A percentile compares a stretch with the other conserved stretches of the same genome.
Conservation (phyloP, 2,888 invertebrate species). For the Limnephilus auricula region DNA sequence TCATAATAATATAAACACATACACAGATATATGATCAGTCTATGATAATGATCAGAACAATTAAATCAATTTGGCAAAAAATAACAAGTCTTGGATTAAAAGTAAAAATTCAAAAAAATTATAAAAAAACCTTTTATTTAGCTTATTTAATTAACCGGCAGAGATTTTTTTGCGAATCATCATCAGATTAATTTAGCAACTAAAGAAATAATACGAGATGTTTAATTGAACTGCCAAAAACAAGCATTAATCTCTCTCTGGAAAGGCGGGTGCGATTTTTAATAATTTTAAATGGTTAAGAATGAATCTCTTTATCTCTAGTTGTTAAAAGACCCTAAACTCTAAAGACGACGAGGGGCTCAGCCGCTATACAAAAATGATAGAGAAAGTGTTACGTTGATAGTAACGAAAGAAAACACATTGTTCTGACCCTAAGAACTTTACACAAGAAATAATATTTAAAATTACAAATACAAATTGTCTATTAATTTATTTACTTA, state of each 20-base stretch:
- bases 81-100: background rate
- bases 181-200: background rate
- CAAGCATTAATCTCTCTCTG: conserved; percentile 19
- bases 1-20: too few relatives aligned
- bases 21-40: too few relatives aligned
- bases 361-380: background rate
- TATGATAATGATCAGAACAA: too few relatives aligned
- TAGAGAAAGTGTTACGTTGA: background rate
- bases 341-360: background rate
- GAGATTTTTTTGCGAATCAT: background rate
- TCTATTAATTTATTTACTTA: too few relatives aligned
- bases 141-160: background rate
- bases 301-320: conserved; percentile 27
- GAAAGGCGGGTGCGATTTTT: conserved; percentile 17
- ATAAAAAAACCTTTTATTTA: background rate
- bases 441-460: too few relatives aligned
- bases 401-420: background rate
- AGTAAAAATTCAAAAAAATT: background rate
- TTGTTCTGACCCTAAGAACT: background rate
- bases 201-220: conserved; percentile 12
- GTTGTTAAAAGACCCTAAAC: conserved; percentile 15
- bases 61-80: background rate
- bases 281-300: conserved; percentile 26
- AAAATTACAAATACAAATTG: too few relatives aligned
- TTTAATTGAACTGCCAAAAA: conserved; percentile 38